Conservation (phyloP, 2,797 vertebrate genomes). For the Poecilia picta region DNA sequence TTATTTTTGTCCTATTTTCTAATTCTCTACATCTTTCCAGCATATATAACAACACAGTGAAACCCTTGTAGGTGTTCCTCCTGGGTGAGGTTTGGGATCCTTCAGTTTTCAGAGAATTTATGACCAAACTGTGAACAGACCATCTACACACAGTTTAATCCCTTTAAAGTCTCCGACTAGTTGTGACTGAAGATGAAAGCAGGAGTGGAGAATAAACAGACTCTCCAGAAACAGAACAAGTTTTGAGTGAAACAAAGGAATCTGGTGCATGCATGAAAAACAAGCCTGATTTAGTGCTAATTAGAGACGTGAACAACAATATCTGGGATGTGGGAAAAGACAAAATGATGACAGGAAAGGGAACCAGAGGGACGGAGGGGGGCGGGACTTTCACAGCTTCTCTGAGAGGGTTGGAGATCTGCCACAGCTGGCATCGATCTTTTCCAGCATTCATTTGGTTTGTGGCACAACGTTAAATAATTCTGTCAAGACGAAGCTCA, state of each 20-base stretch:
- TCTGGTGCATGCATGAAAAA: not conserved
- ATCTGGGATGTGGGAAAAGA: not conserved
- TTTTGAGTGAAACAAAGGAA: not conserved
- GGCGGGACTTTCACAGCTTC: not conserved
- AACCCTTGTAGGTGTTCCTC: not conserved
- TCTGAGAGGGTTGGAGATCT: not conserved
- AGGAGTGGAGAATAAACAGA: not conserved
- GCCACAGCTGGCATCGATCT: conserved; percentile 1
- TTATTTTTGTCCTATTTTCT: not conserved
- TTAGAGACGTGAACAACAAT: not conserved
- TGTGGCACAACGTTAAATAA: not conserved
- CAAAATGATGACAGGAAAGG: not conserved
- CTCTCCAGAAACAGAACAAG: not conserved
- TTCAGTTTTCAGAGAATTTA: not conserved
- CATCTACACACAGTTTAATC: not conserved
- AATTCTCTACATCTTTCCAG: not conserved
- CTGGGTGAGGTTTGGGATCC: not conserved
- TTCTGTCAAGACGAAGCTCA: not conserved
- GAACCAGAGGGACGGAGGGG: not conserved
- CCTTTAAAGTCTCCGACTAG: not conserved
- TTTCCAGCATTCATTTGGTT: conserved; percentile 13
- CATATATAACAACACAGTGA: not conserved
- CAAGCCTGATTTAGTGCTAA: not conserved
- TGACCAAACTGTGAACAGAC: not conserved
- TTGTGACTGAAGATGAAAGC: not conserved